Base-by-base conservation (phyloP, 2,797 vertebrate species). In the Thalassophryne amazonica region DNA sequence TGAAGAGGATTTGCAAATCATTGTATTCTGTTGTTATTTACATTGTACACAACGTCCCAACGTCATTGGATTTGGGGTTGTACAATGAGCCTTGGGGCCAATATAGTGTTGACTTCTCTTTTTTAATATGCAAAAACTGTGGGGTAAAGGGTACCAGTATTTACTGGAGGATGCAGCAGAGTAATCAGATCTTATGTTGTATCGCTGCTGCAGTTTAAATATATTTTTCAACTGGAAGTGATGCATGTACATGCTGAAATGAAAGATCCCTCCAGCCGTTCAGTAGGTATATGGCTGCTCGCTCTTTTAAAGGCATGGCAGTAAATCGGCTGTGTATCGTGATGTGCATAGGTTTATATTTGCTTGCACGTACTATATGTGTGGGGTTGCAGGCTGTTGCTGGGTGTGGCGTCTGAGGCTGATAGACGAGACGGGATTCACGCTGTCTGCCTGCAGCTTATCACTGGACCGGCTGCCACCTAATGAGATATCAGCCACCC, bases 361-460 rank as follows among this genome's bases (percentile, higher is more conserved):
- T 51, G 54, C 39, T 1, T 9, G 12, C 49, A 36, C 43, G 49
- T 51, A 19, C n/a, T 17, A 17, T 3, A 6, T 28, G 21, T 11
- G 12, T 27, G 19, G 34, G 30, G 49, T 16, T 34, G 18, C 10
- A 2, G 3, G n/a, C 34, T 41, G 3, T 48, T 41, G 27, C 37
- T 49, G 73, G 70, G 73, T 27, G 75, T 60, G 76, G 73, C 5
- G 45, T 68, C 55, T 52, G 20, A 58, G 69, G 52, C 50, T 63
- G 35, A 22, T 47, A 71, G 80, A 66, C 65, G 38, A 82, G 80
- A 86, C 81, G 43, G 69, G 79, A 78, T 78, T 82, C 72, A 60
- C 64, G 71, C 73, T 37, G 84, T 87, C 83, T 81, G 80, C 64
- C 56, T 59, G 66, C 39, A 46, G 81, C 77, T 85, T 85, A 81